phyloP scores from a whole-genome alignment of 2,797 vertebrate species.

The Pagetopsis macropterus region DNA sequence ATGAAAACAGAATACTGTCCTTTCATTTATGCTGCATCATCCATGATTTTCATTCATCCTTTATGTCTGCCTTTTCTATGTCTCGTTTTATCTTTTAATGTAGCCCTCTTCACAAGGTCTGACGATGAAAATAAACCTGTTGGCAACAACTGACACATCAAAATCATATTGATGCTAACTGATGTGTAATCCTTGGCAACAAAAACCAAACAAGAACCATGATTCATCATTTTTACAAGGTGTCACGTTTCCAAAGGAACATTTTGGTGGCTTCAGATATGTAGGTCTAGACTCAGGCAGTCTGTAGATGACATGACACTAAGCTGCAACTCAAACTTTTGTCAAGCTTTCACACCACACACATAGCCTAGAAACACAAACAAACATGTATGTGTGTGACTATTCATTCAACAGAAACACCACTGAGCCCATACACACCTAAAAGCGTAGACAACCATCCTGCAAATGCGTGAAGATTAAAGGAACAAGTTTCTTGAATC shows the following conservation, averaged over 20 bases:
- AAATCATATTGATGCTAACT: not conserved
- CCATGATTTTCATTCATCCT: not conserved
- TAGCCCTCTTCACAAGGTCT: not conserved
- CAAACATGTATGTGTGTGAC: conserved; percentile 25
- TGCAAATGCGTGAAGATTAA: conserved; percentile 36
- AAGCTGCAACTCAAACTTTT: conserved; percentile 49
- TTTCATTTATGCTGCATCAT: conserved; percentile 12
- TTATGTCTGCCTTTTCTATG: not conserved
- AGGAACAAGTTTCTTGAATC: conserved; percentile 27
- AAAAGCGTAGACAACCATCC: conserved; percentile 11
- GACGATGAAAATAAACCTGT: not conserved
- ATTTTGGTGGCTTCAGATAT: not conserved
- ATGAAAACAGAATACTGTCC: not conserved
- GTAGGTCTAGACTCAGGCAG: not conserved
- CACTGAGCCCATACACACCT: conserved; percentile 30
- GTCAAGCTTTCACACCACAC: conserved; percentile 9
- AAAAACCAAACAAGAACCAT: not conserved
- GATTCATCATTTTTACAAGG: not conserved
- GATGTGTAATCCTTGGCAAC: too few species aligned
- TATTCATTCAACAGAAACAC: conserved; percentile 27
- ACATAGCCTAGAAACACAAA: not conserved
- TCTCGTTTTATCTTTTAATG: not conserved
- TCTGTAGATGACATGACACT: conserved; percentile 25
- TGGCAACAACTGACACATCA: not conserved
- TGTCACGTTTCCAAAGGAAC: not conserved